Evolutionary conservation across 1,140 invertebrate genomes (phyloP), one percentile per base, ranked within the genome.

Genomic region (Glomeris maerens): DNA sequence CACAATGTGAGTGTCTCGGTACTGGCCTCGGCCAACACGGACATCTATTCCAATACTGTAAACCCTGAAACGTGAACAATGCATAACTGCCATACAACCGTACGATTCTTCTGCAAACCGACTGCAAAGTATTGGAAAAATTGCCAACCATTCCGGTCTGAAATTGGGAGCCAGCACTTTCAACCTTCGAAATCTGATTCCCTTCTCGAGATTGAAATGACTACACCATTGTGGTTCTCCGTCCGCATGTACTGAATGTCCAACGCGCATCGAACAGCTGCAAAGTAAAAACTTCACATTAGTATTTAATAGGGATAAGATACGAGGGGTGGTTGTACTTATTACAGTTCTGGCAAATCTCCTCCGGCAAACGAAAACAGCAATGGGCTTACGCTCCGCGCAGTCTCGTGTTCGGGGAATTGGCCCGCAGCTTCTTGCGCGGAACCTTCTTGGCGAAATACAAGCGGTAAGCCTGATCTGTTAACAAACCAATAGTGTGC

Each of bases 401-500:
- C 93, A 44, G 82, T 56, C 71, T 98, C 94, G 62, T 98, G 88
- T 64, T 98, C 93, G 47, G 82, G 80, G 65, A 84, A 89, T 69
- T 98, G 94, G 7, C 93, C 94, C 2, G 92, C 86, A 45, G 84
- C 80, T 60, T 90, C 85, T 2, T 68, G 60, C 21, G 57, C 47
- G 28, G 60, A 77, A 5, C 86, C 87, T 65, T 94, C 90, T 70
- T 96, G 92, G 60, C 80, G 78, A 64, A 94, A 92, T 21, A 97
- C 80, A n/a, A 98, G 65, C 1, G 93, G 91, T 31, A 98, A 71
- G 0, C 92, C 93, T 14, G 88, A 90, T 66, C 86, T 86, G 66
- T 98, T 98, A 25, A 98, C 78, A 55, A 98, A 78, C 93, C 94
- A 98, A 69, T 84, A 95, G 1, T 84, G 82, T 21, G 87, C 83